phyloP scores from a whole-genome alignment of 53 echinoderm and acorn worm species.

The Luidia sarsii region DNA sequence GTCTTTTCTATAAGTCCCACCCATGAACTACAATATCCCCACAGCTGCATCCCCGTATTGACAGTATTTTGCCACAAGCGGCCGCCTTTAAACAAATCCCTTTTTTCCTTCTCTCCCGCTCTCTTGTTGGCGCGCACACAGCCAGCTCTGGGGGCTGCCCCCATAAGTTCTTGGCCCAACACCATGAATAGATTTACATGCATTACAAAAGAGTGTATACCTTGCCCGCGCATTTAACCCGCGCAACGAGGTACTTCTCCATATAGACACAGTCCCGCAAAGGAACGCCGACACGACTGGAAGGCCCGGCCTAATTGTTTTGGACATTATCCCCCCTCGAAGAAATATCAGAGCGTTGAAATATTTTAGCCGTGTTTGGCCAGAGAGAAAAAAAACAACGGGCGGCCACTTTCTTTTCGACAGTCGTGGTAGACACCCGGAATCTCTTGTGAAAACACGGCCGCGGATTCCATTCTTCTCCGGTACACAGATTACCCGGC shows the following conservation, averaged over 20 bases:
- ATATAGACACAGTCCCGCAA: too few species aligned
- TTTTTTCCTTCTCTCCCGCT: too few species aligned
- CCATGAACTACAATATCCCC: too few species aligned
- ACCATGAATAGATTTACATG: conserved; percentile 19
- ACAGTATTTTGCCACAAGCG: too few species aligned
- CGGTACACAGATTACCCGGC: conserved; percentile 29
- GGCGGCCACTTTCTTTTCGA: conserved; percentile 16
- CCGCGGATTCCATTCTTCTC: conserved; percentile 8
- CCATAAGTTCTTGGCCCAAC: background rate
- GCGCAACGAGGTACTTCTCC: too few species aligned
- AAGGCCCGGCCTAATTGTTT: conserved; percentile 25
- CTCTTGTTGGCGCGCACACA: too few species aligned
- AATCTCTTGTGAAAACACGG: conserved; percentile 29
- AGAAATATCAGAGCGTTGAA: background rate
- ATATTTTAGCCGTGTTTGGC: background rate
- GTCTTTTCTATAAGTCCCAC: too few species aligned
- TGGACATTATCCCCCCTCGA: conserved; percentile 7
- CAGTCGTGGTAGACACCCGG: background rate
- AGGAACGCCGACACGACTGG: too few species aligned
- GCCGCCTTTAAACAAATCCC: too few species aligned
- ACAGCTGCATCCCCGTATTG: too few species aligned
- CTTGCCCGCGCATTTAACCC: background rate
- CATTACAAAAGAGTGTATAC: background rate
- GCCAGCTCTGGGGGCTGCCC: too few species aligned
- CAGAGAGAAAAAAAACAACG: too few species aligned